Conservation (phyloP, 2,113 vertebrate genomes). For the Colaptes auratus region DNA sequence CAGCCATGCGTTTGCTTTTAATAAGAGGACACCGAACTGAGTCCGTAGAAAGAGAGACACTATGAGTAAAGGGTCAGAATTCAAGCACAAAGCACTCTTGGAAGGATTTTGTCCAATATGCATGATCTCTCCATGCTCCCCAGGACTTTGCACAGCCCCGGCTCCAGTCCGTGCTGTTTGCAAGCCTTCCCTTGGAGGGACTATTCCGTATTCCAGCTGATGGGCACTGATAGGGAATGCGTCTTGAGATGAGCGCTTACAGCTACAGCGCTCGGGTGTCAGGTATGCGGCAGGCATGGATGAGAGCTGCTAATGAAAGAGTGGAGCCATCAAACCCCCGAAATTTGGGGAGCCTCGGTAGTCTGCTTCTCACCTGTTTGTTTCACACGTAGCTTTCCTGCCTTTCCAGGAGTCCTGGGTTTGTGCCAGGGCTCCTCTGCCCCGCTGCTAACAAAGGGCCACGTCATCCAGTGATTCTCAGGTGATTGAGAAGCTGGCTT, state of each 20-base stretch:
- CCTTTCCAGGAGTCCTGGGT: neutral
- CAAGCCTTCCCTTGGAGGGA: neutral
- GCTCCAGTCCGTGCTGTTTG: neutral
- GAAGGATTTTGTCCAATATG: neutral
- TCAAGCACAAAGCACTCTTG: neutral
- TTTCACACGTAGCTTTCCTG: neutral
- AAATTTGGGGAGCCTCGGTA: neutral
- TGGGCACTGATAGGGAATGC: neutral
- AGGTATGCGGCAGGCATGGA: neutral
- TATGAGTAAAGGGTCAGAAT: neutral
- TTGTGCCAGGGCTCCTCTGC: neutral
- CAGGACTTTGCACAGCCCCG: neutral
- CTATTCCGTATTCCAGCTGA: neutral
- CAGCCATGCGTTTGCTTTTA: neutral
- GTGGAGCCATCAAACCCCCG: neutral
- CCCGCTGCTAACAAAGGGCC: conserved; percentile 6
- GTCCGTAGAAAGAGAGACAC: neutral
- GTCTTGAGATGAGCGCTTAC: neutral
- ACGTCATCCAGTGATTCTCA: neutral
- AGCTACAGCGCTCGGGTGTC: neutral
- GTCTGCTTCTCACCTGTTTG: neutral
- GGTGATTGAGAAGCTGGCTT: neutral
- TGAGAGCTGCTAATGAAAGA: neutral
- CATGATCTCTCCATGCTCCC: neutral
- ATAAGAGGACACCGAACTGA: neutral